Conservation (phyloP, 2,888 invertebrate species). For the Perizoma flavofasciatum region DNA sequence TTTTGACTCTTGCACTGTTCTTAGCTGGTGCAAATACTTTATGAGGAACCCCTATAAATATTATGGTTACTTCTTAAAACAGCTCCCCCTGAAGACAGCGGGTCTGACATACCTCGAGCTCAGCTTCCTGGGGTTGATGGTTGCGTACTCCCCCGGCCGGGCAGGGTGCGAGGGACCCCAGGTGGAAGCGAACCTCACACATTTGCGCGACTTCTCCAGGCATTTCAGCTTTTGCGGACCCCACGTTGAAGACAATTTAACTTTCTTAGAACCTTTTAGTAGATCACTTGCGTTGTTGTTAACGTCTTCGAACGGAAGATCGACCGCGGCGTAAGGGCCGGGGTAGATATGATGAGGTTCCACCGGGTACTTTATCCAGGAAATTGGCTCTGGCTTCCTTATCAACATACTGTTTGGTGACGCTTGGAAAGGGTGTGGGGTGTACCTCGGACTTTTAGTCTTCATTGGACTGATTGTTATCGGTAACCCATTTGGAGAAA, state of each 20-base stretch:
- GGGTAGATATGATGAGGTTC: conserved; percentile 16
- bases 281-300: conserved; percentile 11
- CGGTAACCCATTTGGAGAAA: not conserved
- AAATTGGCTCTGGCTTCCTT: conserved; percentile 22
- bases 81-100: conserved; percentile 43
- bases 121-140: conserved; percentile 55
- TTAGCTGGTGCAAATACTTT: no score
- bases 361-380: conserved; percentile 28
- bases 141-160: conserved; percentile 51
- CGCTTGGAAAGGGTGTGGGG: conserved; percentile 16
- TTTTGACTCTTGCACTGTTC: no score
- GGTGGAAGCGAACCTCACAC: conserved; percentile 34
- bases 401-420: conserved; percentile 5
- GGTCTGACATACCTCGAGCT: conserved; percentile 49
- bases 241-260: conserved; percentile 29
- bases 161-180: conserved; percentile 35
- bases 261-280: conserved; percentile 10
- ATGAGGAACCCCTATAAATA: no score
- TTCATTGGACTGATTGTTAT: not conserved
- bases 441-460: not conserved
- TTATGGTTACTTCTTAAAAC: conserved; percentile 13
- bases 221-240: conserved; percentile 35
- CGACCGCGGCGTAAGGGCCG: conserved; percentile 15
- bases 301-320: conserved; percentile 16
- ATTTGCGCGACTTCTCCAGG: conserved; percentile 30